Evolutionary conservation across 2,797 vertebrate genomes (phyloP), one percentile per base, ranked within the genome.

Genomic region (Eidolon dupreanum): DNA sequence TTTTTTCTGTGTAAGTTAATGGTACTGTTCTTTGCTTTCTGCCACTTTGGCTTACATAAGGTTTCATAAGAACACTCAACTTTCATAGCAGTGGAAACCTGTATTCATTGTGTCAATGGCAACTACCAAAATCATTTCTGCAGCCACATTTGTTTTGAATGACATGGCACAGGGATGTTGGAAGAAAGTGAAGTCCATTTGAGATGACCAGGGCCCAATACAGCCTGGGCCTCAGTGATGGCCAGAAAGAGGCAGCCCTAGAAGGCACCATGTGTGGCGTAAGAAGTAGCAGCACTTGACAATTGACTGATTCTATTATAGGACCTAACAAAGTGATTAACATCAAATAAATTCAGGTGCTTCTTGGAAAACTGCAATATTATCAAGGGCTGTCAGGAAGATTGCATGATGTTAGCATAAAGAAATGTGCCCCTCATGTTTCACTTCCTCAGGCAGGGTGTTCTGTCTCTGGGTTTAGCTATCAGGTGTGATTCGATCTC

Each of bases 301-400:
- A 51, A 36, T 10, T 59, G 86, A 84, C 53, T 92, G 94, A 91
- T 92, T 86, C 85, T 63, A 3, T 71, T 51, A 26, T 36, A 66
- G 75, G 73, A 89, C 38, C 49, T 55, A 90, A 71, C 82, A 63
- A 75, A 93, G 65, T 94, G 95, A 96, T 97, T 95, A 96, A 75
- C 71, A 79, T 90, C 77, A 73, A 41, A 82, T 85, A 77, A 92
- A 95, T 93, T 5, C 73, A 91, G 88, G 31, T 26, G 6, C 75
- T 71, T 70, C 88, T 71, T 65, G 75, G 49, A 83, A 94, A 94
- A 33, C 57, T 9, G 46, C 88, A 65, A 8, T 26, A 2, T 43
- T 41, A 78, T 79, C 87, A 13, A 66, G 51, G 24, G 68, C 86
- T 85, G 78, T 63, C 93, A 86, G 88, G 65, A 55, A 88, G 88